These are phyloP conservation scores for Arenicola marina DNA, from an alignment of 2,888 invertebrate genomes.

Conservation along the genomic window DNA sequence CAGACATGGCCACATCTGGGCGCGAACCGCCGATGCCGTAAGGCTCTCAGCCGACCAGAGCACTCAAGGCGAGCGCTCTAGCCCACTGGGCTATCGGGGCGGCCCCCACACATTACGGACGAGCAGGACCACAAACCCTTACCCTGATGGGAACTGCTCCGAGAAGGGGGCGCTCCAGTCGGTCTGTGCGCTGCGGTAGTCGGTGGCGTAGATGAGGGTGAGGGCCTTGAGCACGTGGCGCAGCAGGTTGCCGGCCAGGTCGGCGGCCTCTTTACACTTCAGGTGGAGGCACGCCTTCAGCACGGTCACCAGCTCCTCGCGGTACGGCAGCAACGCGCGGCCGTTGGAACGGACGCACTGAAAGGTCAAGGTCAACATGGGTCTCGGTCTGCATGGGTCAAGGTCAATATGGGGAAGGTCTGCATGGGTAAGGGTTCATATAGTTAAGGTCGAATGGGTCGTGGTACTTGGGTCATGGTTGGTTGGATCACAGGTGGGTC, in stretches of 20 bases:
- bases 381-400: neutral
- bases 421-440: too few species aligned
- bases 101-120: too few species aligned
- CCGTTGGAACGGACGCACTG: constrained; percentile 72
- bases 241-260: constrained; percentile 70
- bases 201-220: constrained; percentile 69
- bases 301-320: constrained; percentile 70
- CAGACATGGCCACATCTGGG: too few species aligned
- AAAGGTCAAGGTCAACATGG: neutral
- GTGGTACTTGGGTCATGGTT: too few species aligned
- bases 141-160: constrained; percentile 74
- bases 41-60: too few species aligned
- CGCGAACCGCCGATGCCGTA: too few species aligned
- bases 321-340: constrained; percentile 69
- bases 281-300: constrained; percentile 74
- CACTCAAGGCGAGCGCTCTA: too few species aligned
- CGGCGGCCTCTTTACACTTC: constrained; percentile 71
- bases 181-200: constrained; percentile 69
- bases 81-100: too few species aligned
- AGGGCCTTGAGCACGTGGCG: constrained; percentile 67
- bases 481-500: too few species aligned
- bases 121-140: constrained; percentile 24
- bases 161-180: constrained; percentile 71
- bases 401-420: too few species aligned
- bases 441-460: too few species aligned